These are phyloP conservation scores for Augochlorella aurata DNA, from an alignment of 2,888 invertebrate species.

Conservation along the genomic window DNA sequence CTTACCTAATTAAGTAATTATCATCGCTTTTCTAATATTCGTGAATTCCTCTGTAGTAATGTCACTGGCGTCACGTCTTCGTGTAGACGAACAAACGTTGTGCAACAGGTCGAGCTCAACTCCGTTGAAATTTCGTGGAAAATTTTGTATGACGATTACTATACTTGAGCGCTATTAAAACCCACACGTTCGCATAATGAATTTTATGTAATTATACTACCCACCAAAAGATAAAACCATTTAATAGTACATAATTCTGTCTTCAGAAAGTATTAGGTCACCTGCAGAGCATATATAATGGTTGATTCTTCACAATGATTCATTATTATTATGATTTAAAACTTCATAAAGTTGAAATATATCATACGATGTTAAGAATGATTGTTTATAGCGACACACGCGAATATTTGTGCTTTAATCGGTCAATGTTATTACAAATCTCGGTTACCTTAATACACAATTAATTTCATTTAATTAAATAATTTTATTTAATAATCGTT, in stretches of 20 bases:
- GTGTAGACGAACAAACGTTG: background rate
- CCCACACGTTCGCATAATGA: background rate
- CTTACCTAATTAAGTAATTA: background rate
- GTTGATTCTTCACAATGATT: background rate
- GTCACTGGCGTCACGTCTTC: background rate
- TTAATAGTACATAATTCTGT: background rate
- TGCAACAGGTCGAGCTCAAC: constrained; percentile 8
- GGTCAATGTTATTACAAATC: too few relatives aligned
- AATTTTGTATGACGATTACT: background rate
- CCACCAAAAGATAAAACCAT: background rate
- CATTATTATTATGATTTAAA: background rate
- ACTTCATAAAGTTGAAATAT: too few relatives aligned
- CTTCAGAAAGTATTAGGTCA: background rate
- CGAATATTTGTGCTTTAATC: too few relatives aligned
- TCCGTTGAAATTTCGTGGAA: background rate
- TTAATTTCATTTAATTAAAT: too few relatives aligned
- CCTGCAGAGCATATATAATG: background rate
- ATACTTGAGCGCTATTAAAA: background rate
- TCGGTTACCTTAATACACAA: too few relatives aligned
- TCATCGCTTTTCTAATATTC: background rate
- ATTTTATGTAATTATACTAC: background rate
- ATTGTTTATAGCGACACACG: too few relatives aligned
- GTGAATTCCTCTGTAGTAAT: background rate
- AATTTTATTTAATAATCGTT: too few relatives aligned
- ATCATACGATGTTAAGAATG: background rate